Evolutionary conservation across 2,113 vertebrate species (phyloP), one percentile per base, ranked within the genome.

Genomic region (Setophaga coronata): DNA sequence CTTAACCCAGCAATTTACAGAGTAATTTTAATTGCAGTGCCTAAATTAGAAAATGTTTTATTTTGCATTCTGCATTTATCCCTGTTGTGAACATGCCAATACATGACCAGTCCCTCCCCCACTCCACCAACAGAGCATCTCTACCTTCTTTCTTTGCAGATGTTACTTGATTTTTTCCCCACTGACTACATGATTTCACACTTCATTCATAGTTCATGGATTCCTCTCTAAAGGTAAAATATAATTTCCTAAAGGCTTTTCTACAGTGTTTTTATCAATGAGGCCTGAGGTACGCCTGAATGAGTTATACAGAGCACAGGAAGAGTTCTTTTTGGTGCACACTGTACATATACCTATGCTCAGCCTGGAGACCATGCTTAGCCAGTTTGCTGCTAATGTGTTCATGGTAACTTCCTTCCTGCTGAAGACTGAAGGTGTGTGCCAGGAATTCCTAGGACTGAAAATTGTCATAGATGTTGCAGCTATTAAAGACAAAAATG

Each of bases 361-460:
- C 14, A 71, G 45, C 40, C 54, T 60, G 54, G 15, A 48, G 51
- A 19, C 8, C 26, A 31, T 12, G 33, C 45, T 43, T 10, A 51
- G 72, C 72, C 78, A 85, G 56, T 12, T 34, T 0, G 0, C 23
- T 2, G 2, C 14, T 56, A 11, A 18, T 2, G 20, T 7, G 26
- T 6, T 53, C 58, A 54, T 20, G 19, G 48, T 31, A 87, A 81
- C 29, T 60, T 40, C 28, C 34, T 67, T 64, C 72, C 64, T 42
- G 66, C 34, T 71, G 66, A 61, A 92, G n/a, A n/a, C 10, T 66
- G 14, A 76, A 82, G 43, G 2, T n/a, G 24, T 36, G 17, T 36
- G 47, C 42, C 60, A 92, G 78, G 23, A 67, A 71, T 23, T 70
- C 48, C 57, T 54, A n/a, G 33, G 33, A 48, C 1, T 76, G 43